Evolutionary conservation across 2,797 vertebrate genomes (phyloP).

Genomic region (Naso thynnoides): DNA sequence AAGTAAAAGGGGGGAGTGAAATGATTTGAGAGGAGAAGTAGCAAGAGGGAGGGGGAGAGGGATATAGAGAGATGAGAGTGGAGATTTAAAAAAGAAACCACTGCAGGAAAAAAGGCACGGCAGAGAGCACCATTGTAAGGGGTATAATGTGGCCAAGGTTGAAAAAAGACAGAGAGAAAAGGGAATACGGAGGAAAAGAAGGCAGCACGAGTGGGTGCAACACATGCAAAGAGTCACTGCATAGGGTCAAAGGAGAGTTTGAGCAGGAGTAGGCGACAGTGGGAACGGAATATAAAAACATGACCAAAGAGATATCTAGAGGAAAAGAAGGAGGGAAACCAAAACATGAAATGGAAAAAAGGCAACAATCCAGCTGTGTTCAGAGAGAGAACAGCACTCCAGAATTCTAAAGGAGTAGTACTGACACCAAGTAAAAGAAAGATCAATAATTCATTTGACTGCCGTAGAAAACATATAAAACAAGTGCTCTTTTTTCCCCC

Average conservation of each 20-base stretch:
- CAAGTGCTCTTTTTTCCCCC: conserved; percentile 58
- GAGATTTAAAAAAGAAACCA: conserved; percentile 70
- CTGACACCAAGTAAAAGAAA: conserved; percentile 79
- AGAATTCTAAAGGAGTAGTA: conserved; percentile 65
- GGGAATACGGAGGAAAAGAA: neutral
- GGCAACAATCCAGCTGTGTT: conserved; percentile 30
- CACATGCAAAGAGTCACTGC: conserved; percentile 22
- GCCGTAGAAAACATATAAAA: conserved; percentile 76
- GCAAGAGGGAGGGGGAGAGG: conserved; percentile 28
- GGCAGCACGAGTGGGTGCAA: conserved; percentile 17
- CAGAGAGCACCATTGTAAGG: conserved; percentile 40
- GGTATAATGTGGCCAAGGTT: conserved; percentile 34
- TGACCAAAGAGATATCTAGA: conserved; percentile 15
- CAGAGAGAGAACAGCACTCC: conserved; percentile 45
- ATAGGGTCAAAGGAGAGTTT: conserved; percentile 32
- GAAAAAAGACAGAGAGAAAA: conserved; percentile 16
- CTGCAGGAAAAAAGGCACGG: conserved; percentile 28
- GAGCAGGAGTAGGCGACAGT: neutral
- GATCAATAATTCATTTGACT: conserved; percentile 86
- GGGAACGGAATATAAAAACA: conserved; percentile 28
- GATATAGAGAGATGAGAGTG: conserved; percentile 55
- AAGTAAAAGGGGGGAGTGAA: conserved; percentile 47
- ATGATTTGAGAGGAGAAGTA: conserved; percentile 67
- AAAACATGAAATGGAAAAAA: conserved; percentile 7
- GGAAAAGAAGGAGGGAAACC: conserved; percentile 9